Base-by-base conservation (phyloP, 1,140 invertebrate genomes). In the Stratiolaelaps scimitus region DNA sequence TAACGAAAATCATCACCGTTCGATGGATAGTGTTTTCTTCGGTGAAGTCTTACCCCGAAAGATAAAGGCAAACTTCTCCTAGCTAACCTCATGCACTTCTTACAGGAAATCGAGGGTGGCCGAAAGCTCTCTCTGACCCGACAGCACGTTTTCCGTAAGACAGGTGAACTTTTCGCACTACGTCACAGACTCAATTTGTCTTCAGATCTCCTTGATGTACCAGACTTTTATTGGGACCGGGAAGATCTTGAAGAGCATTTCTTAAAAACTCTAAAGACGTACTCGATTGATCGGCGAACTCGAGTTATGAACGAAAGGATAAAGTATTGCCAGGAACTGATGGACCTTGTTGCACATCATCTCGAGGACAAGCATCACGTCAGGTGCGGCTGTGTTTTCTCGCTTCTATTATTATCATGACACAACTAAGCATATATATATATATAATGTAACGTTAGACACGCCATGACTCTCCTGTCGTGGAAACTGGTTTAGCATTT, bases 201-300 rank as follows among this genome's bases (percentile, higher is more conserved):
- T 68, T 95, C 92, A 0, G 92, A 96, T 77, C 78, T 95, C 7
- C 74, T 96, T 45, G 92, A 95, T 74, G 90, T 87, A 0, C 92
- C 93, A 0, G 93, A 97, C 77, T 95, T 95, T 76, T 96, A 96
- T 74, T 97, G 93, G 92, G 92, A 96, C 71, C 81, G 88, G 64
- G 88, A 93, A 71, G 79, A 86, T 44, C 78, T 95, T 5, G 92
- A 94, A 79, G 77, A 73, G 0, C 75, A 95, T 0, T 96, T 92
- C 74, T 80, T 83, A 64, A 83, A 84, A 72, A 86, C 84, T 0
- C 94, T 78, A 87, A 95, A 69, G 87, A 82, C 71, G 89, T 95
- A 64, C 75, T 81, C 0, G 83, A 87, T 60, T 34, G 53, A 60
- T 26, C 53, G 53, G 71, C 79, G 92, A 65, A 94, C 91, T 28